Conservation (phyloP, 2,797 vertebrate species). For the Ctenopoma kingsleyae region DNA sequence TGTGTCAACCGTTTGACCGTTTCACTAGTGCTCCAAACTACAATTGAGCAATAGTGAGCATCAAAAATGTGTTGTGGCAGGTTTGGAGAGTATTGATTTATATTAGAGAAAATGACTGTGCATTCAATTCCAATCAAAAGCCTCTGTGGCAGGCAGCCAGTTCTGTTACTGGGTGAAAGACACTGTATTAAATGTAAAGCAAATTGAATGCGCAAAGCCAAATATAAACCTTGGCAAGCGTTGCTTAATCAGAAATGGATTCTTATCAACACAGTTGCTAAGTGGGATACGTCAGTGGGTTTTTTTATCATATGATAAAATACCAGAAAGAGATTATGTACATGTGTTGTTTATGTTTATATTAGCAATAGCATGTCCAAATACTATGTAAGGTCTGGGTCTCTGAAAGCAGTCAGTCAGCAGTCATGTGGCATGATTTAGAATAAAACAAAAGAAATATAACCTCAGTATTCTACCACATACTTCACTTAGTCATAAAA, state of each 20-base stretch:
- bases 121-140: conserved; percentile 85
- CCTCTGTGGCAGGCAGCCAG: conserved; percentile 79
- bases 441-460: too few species aligned
- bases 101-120: conserved; percentile 80
- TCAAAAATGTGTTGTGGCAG: conserved; percentile 72
- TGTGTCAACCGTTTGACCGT: conserved; percentile 53
- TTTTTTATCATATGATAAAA: conserved; percentile 48
- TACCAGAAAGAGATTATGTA: conserved; percentile 14
- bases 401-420: background rate
- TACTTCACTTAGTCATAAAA: background rate
- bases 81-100: conserved; percentile 82
- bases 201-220: conserved; percentile 77
- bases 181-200: conserved; percentile 76
- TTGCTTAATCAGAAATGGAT: conserved; percentile 72
- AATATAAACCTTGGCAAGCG: conserved; percentile 71
- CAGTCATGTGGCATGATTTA: too few species aligned
- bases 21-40: conserved; percentile 53
- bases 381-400: background rate
- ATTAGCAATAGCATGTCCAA: background rate
- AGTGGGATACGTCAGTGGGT: conserved; percentile 44
- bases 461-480: background rate
- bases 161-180: conserved; percentile 75
- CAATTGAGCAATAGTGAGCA: conserved; percentile 67
- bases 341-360: conserved; percentile 23
- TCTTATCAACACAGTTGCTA: conserved; percentile 61